These are phyloP conservation scores for Deroptyus accipitrinus DNA, from an alignment of 2,113 vertebrate species.

Conservation along the genomic window DNA sequence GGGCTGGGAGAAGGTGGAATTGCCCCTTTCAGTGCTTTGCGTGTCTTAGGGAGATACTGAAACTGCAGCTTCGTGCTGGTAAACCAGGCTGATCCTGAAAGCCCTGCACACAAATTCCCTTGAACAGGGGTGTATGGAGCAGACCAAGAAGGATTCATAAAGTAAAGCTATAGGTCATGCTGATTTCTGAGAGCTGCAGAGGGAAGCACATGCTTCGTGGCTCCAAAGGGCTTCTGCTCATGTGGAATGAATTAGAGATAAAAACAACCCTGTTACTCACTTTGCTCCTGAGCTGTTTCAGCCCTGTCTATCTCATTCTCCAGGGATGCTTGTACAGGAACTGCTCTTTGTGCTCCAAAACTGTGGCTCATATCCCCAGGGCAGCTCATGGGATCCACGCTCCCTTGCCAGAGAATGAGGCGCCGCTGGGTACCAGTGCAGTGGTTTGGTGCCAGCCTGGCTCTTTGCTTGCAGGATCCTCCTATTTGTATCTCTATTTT, in stretches of 20 bases:
- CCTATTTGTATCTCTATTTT: neutral
- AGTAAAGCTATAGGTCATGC: neutral
- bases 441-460: neutral
- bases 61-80: neutral
- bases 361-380: neutral
- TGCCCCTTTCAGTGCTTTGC: neutral
- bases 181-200: neutral
- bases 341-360: neutral
- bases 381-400: neutral
- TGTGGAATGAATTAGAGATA: constrained; percentile 8
- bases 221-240: constrained; percentile 8
- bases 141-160: neutral
- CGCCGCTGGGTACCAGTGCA: neutral
- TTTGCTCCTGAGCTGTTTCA: neutral
- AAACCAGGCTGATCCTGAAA: neutral
- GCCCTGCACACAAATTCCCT: neutral
- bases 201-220: neutral
- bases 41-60: neutral
- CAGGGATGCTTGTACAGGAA: neutral
- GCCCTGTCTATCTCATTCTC: neutral
- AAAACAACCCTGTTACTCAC: neutral
- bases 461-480: neutral
- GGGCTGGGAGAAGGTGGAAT: neutral
- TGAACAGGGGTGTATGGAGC: neutral
- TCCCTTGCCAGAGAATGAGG: neutral